Evolutionary conservation across 2,888 invertebrate genomes (phyloP).

Genomic region (Unio delphinus): DNA sequence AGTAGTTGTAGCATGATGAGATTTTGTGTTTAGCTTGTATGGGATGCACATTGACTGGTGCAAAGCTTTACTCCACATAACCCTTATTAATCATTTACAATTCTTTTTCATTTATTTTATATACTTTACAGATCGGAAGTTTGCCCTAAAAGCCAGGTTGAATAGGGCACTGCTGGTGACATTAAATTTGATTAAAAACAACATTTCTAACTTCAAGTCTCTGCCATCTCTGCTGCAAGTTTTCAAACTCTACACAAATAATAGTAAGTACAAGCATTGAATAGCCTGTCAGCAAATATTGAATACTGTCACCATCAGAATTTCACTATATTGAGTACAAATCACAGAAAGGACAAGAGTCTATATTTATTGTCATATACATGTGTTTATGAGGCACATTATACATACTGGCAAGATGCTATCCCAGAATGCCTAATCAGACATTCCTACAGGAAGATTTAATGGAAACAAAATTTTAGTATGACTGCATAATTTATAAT

Average conservation of each 20-base stretch:
- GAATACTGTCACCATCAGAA: no score
- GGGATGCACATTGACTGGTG: background rate
- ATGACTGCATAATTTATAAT: no score
- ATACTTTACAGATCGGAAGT: constrained; percentile 74
- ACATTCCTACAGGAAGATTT: no score
- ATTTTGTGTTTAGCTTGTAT: no score
- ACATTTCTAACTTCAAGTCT: constrained; percentile 52
- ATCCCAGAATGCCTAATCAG: background rate
- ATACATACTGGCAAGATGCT: no score
- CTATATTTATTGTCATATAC: no score
- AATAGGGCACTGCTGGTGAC: constrained; percentile 66
- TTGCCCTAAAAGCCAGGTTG: constrained; percentile 79
- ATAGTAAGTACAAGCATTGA: constrained; percentile 60
- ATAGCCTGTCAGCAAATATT: background rate
- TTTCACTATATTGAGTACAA: no score
- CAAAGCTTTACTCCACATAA: background rate
- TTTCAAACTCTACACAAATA: constrained; percentile 66
- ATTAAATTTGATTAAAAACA: constrained; percentile 60
- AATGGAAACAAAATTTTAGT: no score
- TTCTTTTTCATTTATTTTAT: background rate
- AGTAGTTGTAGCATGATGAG: no score
- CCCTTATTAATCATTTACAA: background rate
- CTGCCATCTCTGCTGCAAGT: constrained; percentile 63
- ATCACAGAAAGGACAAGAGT: no score
- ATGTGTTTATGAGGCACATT: no score